Base-by-base conservation (phyloP, 1,140 invertebrate genomes). In the Chlorops oryzae region DNA sequence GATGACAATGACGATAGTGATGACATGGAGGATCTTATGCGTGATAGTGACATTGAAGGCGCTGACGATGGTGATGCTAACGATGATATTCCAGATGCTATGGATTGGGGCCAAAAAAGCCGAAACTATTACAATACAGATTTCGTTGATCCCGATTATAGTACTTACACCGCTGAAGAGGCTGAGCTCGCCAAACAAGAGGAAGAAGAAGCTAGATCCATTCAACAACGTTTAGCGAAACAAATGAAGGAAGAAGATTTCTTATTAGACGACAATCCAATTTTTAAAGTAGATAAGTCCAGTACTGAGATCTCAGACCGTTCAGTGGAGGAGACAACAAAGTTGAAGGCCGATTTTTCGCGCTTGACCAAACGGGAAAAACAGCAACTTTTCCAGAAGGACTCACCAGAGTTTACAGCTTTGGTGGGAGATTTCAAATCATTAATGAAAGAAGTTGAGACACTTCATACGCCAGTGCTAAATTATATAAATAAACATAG, bases 141-240 rank as follows among this genome's bases (percentile, higher is more conserved):
- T 77, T 92, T 89, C 73, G 82, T 92, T 13, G 90, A 93, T 76
- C 78, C 84, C 57, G 90, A 93, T 75, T 90, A 86, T 78, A 81
- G 84, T 32, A 83, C 80, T 20, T 85, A 83, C 73, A 78, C 80
- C 54, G 81, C 82, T 55, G 56, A 86, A 61, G 81, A 87, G 62
- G 81, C 85, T 58, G 80, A 82, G 58, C 76, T 81, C 49, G 90
- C 90, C 18, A 80, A 85, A 53, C 75, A 86, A 55, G 90, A 94
- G 74, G 90, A 93, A 73, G 77, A 87, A 57, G 91, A 93, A 77
- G 90, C 89, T 2, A 80, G 79, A 66, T 83, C 80, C 59, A 84
- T 94, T 47, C 90, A 93, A 64, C 80, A 83, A 63, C 78, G 85
- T 61, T 75, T 92, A 27, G 77, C 82, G 20, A 82, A 87, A 69